Percentiles rank a stretch among this genome's conserved stretches.
phyloP scores from a whole-genome alignment of 1,140 invertebrate species.

The Popillia japonica region DNA sequence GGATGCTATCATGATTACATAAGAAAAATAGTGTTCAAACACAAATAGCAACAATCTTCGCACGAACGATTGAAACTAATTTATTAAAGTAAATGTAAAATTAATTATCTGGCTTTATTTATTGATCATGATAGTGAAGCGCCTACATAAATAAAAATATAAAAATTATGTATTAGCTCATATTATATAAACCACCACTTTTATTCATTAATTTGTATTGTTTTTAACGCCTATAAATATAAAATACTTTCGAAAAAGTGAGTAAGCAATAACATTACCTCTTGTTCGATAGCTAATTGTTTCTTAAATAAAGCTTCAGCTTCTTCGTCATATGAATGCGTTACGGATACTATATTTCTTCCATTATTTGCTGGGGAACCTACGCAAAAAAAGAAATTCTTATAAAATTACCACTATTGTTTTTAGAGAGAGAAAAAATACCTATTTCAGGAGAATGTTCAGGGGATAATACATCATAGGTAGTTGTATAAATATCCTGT shows the following conservation, averaged over 20 bases:
- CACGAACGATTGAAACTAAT: too few species aligned
- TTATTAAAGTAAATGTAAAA: too few species aligned
- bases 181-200: too few species aligned
- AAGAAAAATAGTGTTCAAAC: too few species aligned
- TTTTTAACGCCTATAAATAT: background rate
- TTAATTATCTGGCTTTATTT: too few species aligned
- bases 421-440: background rate
- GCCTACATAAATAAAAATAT: too few species aligned
- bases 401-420: background rate
- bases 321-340: conserved; percentile 47
- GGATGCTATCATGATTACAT: too few species aligned
- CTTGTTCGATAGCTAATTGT: conserved; percentile 69
- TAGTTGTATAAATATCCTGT: conserved; percentile 56
- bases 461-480: conserved; percentile 54
- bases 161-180: too few species aligned
- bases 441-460: conserved; percentile 52
- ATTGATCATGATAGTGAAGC: too few species aligned
- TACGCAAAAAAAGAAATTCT: conserved; percentile 40
- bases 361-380: conserved; percentile 35
- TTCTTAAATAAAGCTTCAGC: conserved; percentile 60
- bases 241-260: background rate
- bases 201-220: too few species aligned
- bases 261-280: conserved; percentile 61
- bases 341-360: conserved; percentile 14
- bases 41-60: too few species aligned